These are phyloP conservation scores for Dendronephthya gigantea DNA, from an alignment of 64 coral and sea anemone species.

Conservation along the genomic window DNA sequence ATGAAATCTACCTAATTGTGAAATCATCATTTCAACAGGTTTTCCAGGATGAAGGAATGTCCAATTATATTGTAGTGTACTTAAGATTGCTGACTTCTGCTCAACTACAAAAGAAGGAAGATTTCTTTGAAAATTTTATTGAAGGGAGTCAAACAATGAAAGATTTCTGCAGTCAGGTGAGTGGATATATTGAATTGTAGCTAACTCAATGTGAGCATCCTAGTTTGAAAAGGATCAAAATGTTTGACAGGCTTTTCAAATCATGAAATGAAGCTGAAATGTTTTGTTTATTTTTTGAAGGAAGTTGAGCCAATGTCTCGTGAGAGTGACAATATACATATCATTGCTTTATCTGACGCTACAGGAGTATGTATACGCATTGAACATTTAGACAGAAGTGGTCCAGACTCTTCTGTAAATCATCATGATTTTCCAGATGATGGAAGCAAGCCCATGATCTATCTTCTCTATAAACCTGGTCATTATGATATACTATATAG, in stretches of 20 bases:
- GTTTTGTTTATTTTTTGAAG: background rate
- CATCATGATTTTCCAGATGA: constrained; percentile 97
- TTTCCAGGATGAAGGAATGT: constrained; percentile 87
- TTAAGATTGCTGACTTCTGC: constrained; percentile 88
- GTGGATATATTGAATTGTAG: background rate
- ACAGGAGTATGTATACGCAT: background rate
- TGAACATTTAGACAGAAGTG: constrained; percentile 2
- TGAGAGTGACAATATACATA: constrained; percentile 16
- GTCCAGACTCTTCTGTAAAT: background rate
- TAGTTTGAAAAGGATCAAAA: too few relatives aligned
- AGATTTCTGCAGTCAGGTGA: constrained; percentile 90
- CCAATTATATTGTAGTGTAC: constrained; percentile 96
- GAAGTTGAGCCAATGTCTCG: constrained; percentile 8
- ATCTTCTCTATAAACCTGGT: constrained; percentile 73
- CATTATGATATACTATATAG: constrained; percentile 92
- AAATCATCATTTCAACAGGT: constrained; percentile 31
- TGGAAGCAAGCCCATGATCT: constrained; percentile 42
- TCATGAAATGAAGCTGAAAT: too few relatives aligned
- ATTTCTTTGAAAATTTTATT: constrained; percentile 96
- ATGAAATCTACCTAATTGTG: too few relatives aligned
- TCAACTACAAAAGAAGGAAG: constrained; percentile 90
- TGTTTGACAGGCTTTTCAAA: too few relatives aligned
- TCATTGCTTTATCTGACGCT: background rate
- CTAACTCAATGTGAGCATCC: too few relatives aligned
- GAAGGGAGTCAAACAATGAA: constrained; percentile 81